Conservation (phyloP, 2,113 vertebrate species). For the Cheilinus undulatus region DNA sequence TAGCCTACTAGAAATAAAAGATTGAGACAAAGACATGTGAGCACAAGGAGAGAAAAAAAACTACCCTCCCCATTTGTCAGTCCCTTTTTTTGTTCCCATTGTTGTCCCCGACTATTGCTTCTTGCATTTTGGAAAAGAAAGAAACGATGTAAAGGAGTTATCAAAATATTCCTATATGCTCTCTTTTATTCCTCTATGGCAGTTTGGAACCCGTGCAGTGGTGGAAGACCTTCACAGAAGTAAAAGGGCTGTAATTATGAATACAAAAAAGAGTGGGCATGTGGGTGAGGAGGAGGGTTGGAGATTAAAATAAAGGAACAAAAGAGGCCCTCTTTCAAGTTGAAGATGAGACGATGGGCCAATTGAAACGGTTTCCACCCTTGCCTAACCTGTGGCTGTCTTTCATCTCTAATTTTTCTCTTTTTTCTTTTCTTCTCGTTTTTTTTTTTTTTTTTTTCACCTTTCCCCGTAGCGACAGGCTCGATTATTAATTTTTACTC, state of each 20-base stretch:
- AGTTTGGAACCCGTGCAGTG: constrained; percentile 5
- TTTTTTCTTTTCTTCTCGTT: constrained; percentile 5
- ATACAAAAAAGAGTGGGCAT: constrained; percentile 15
- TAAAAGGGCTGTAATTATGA: constrained; percentile 40
- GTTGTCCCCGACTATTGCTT: too few species aligned
- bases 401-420: constrained; percentile 42
- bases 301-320: constrained; percentile 31
- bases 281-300: neutral
- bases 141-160: too few species aligned
- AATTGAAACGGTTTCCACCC: constrained; percentile 25
- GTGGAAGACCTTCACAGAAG: constrained; percentile 2
- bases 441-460: constrained; percentile 6
- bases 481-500: constrained; percentile 49
- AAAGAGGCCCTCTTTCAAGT: constrained; percentile 50
- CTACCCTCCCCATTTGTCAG: too few species aligned
- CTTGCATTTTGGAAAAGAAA: too few species aligned
- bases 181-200: constrained; percentile 8
- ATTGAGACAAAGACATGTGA: neutral
- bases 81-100: too few species aligned
- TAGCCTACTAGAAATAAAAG: constrained; percentile 7
- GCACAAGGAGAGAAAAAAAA: neutral
- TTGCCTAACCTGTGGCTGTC: constrained; percentile 42
- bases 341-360: constrained; percentile 50
- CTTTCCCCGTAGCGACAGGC: neutral
- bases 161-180: neutral